Base-by-base conservation (phyloP, 2,113 vertebrate genomes). In the Bufo bufo region DNA sequence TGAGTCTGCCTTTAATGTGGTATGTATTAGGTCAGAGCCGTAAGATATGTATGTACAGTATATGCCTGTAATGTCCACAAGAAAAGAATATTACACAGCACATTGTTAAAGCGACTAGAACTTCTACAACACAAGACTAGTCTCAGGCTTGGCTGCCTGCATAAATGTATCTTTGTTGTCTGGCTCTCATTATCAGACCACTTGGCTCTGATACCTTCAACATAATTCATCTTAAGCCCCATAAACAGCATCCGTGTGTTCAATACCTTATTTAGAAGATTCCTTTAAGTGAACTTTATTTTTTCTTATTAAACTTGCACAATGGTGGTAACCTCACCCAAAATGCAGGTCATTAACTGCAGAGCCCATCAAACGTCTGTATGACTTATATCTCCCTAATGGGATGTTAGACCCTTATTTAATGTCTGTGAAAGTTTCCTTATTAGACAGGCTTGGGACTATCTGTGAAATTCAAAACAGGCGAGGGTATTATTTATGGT, bases 221-320 rank as follows among this genome's bases (percentile, higher is more conserved):
- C 82, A 89, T 89, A 89, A 89, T 89, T 89, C 82, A 89, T 84
- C 87, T 84, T 89, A 89, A 89, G 87, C 87, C 87, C 81, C 87
- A 89, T 89, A 89, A 89, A 89, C 81, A 89, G 87, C 87, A 89
- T 89, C 87, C 87, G 82, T 89, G 87, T 89, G 87, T 89, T 89
- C 82, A 89, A 84, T 89, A 84, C 82, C 87, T 89, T 89, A 89
- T 89, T 89, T 89, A 89, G 81, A 89, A 89, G 82, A 84, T 84
- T 84, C 82, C 81, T 89, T 84, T 84, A 89, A 84, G 87, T 84
- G 72, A 89, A 59, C 72, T 89, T 84, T 89, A 89, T 89, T 89
- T 89, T 88, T 75, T 89, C 87, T 84, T 89, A 89, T 89, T 89
- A 89, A 89, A 89, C 87, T 77, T 66, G 72, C 87, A 89, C 87